Evolutionary conservation across 2,113 vertebrate species (phyloP), one percentile per base, ranked within the genome.

Genomic region (Vulpes vulpes): DNA sequence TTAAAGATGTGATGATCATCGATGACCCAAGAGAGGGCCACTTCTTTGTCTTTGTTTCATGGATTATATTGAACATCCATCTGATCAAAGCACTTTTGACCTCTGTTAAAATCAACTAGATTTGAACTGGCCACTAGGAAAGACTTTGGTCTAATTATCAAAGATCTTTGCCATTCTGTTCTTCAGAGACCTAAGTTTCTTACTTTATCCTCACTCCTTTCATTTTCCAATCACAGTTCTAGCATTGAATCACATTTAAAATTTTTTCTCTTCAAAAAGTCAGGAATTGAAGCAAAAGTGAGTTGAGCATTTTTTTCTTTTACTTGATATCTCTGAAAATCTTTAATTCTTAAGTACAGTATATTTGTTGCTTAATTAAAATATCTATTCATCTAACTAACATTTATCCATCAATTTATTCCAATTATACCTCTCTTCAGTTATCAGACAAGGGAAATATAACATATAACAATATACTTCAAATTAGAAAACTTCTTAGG

Each of bases 141-240:
- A 93, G 7, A 1, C 0, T 93, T 79, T 71, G 19, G 11, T 81
- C 59, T 91, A 91, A 91, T 93, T 98, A 91, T 64, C n/a, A 89
- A 81, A 84, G 38, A 76, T 65, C 27, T 76, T 89, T 88, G 67
- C 11, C 62, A 49, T 93, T 88, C n/a, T 84, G 1, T 59, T 95
- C 81, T 78, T 30, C 20, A 53, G 51, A 82, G 78, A 89, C 16
- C 89, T 84, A 62, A 84, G 84, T 91, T 97, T 89, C 53, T 91
- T 88, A 57, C 2, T 86, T 83, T 89, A 71, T 35, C 8, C 71
- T 81, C 12, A 73, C 19, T 91, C 15, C 0, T 93, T 30, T 89
- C n/a, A 84, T 84, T 97, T 96, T 84, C 16, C 55, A 93, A 80
- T 85, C 69, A 85, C 23, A 55, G 43, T 62, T 62, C 15, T 71